Evolutionary conservation across 2,113 vertebrate species (phyloP).

Genomic region (Anas platyrhynchos): DNA sequence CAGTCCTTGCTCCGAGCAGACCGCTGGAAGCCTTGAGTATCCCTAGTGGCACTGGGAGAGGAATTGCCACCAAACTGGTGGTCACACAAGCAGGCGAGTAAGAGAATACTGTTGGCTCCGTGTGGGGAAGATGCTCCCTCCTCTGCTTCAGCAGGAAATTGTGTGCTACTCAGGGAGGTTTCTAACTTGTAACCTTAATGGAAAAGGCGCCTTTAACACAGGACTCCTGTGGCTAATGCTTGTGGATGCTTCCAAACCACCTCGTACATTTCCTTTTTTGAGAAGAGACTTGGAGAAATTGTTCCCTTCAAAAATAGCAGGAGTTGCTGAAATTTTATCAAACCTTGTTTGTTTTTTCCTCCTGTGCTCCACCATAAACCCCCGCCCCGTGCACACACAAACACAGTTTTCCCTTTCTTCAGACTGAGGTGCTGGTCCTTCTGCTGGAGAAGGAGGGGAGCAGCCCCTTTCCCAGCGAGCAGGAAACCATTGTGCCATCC

Average conservation of each 20-base stretch:
- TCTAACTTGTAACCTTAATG: neutral
- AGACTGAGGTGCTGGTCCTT: neutral
- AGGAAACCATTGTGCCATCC: neutral
- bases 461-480: neutral
- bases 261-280: neutral
- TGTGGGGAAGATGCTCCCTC: neutral
- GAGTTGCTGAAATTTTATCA: neutral
- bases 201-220: neutral
- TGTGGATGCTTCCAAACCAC: neutral
- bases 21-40: neutral
- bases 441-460: neutral
- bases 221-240: neutral
- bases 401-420: neutral
- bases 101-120: neutral
- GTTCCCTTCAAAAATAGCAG: neutral
- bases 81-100: neutral
- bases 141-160: neutral
- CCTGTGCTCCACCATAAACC: neutral
- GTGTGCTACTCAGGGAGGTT: neutral
- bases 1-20: neutral
- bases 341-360: neutral
- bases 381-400: too few relatives aligned
- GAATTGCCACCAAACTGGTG: neutral
- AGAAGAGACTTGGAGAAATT: neutral
- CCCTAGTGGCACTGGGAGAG: neutral